A percentile compares a stretch with the other conserved stretches of the same genome.
Evolutionary conservation across 1,140 invertebrate genomes (phyloP).

Genomic region (Macrocentrus cingulum): DNA sequence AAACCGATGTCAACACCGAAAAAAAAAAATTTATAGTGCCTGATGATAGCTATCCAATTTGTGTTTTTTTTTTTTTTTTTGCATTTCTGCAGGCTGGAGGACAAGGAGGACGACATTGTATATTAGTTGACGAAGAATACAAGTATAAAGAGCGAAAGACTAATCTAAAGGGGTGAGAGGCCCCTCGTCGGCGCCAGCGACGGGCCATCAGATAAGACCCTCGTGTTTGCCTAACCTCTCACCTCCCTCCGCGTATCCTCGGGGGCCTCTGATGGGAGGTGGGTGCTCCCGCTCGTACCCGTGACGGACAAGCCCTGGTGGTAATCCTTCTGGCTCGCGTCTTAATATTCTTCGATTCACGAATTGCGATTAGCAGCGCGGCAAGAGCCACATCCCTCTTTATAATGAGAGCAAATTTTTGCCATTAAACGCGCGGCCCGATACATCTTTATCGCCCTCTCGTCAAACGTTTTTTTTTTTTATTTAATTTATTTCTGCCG

Average conservation of each 20-base stretch:
- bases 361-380: constrained; percentile 34
- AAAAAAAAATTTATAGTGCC: too few species aligned
- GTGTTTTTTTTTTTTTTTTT: too few species aligned
- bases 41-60: too few species aligned
- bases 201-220: constrained; percentile 54
- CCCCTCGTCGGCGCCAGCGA: constrained; percentile 36
- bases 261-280: constrained; percentile 28
- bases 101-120: too few species aligned
- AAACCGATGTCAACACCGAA: too few species aligned
- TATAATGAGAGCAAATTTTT: constrained; percentile 17
- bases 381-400: constrained; percentile 9
- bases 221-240: constrained; percentile 55
- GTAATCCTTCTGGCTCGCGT: constrained; percentile 38
- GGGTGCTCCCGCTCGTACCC: constrained; percentile 27
- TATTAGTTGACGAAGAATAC: neutral
- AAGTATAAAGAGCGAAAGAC: neutral
- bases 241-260: constrained; percentile 41
- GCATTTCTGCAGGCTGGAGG: too few species aligned
- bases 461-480: too few species aligned
- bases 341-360: constrained; percentile 1
- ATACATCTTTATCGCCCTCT: too few species aligned
- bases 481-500: too few species aligned
- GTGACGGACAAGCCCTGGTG: constrained; percentile 43
- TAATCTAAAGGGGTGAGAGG: neutral
- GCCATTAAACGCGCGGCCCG: neutral